phyloP scores from a whole-genome alignment of 2,797 vertebrate species.

The Acridotheres tristis region DNA sequence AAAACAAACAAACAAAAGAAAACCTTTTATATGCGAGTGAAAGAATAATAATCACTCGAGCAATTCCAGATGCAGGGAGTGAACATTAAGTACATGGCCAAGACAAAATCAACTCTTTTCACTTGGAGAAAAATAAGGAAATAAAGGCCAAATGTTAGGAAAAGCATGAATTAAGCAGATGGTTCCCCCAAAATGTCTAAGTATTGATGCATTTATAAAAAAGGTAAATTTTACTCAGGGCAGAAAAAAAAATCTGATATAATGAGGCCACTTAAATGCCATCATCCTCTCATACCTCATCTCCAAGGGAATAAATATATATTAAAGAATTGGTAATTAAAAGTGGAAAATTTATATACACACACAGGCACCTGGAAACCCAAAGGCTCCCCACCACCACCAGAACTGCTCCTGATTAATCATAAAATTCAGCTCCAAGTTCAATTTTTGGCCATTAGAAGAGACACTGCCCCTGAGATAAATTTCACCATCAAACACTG shows the following conservation, averaged over 20 bases:
- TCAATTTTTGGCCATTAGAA: not conserved
- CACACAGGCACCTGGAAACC: not conserved
- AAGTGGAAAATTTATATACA: not conserved
- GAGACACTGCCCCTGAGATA: not conserved
- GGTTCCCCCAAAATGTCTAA: not conserved
- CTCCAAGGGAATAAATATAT: not conserved
- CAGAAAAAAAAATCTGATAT: not conserved
- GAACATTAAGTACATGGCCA: not conserved
- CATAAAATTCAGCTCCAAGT: not conserved
- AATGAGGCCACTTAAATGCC: not conserved
- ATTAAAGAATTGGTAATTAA: not conserved
- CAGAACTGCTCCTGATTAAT: not conserved
- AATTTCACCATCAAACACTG: not conserved
- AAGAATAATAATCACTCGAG: not conserved
- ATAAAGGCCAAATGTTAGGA: not conserved
- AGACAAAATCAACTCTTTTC: not conserved
- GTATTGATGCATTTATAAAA: not conserved
- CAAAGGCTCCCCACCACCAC: not conserved
- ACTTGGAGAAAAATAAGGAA: not conserved
- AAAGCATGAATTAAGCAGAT: not conserved
- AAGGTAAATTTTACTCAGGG: not conserved
- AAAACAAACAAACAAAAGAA: not conserved
- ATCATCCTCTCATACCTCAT: not conserved
- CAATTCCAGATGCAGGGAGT: not conserved
- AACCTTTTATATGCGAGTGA: not conserved